phyloP scores from a whole-genome alignment of 2,888 invertebrate genomes.

The Phortica okadai region DNA sequence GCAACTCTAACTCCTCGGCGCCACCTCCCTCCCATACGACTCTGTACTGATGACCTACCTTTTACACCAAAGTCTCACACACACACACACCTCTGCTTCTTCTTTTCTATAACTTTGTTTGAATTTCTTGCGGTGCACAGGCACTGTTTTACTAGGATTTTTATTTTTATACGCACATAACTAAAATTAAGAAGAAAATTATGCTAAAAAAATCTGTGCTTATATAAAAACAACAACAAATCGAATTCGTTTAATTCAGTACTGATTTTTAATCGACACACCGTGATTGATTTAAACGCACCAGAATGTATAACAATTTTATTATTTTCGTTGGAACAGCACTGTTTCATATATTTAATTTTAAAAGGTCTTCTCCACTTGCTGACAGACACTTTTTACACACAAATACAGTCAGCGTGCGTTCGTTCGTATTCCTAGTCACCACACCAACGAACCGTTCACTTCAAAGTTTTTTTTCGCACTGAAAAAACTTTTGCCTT shows the following conservation, averaged over 20 bases:
- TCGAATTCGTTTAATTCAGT: too few relatives aligned
- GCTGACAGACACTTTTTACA: too few relatives aligned
- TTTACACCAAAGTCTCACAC: neutral
- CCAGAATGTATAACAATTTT: too few relatives aligned
- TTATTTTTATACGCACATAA: neutral
- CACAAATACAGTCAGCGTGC: too few relatives aligned
- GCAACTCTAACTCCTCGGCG: too few relatives aligned
- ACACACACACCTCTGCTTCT: neutral
- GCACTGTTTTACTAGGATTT: neutral
- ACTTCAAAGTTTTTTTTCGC: neutral
- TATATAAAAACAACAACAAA: too few relatives aligned
- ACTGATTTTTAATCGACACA: too few relatives aligned
- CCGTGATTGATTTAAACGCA: too few relatives aligned
- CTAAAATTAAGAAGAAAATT: neutral
- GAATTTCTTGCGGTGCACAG: neutral
- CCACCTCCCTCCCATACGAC: neutral
- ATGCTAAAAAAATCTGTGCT: neutral
- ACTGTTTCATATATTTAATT: neutral
- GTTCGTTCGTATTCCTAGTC: too few relatives aligned
- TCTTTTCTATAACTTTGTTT: neutral
- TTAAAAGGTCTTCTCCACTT: too few relatives aligned
- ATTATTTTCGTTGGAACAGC: neutral
- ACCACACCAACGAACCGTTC: slow-evolving; percentile 8
- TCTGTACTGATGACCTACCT: slow-evolving; percentile 13
- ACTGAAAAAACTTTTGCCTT: neutral